Percentiles rank a stretch among this genome's conserved stretches.
Conservation (phyloP, 1,140 invertebrate genomes). For the Drosophila kohkoa region DNA sequence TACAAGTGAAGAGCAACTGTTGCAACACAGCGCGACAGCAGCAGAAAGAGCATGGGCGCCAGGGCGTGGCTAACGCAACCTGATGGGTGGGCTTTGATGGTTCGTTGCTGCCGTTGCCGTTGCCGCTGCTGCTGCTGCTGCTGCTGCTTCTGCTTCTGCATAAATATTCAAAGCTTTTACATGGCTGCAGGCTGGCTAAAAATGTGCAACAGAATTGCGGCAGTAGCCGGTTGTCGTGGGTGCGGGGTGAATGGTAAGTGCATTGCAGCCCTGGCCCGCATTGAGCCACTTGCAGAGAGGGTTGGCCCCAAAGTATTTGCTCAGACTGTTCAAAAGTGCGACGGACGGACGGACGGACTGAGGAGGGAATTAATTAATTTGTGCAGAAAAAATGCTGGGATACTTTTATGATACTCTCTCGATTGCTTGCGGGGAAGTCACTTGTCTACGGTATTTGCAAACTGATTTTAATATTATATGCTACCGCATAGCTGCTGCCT, state of each 20-base stretch:
- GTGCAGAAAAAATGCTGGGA: conserved; percentile 11
- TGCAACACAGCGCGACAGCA: conserved; percentile 51
- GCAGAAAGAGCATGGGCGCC: conserved; percentile 6
- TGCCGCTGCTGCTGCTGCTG: conserved; percentile 61
- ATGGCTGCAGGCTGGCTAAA: conserved; percentile 81
- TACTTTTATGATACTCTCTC: conserved; percentile 5
- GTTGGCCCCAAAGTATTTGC: conserved; percentile 34
- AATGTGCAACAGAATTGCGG: conserved; percentile 71
- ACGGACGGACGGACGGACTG: conserved; percentile 34
- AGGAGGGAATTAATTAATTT: conserved; percentile 35
- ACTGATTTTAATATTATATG: not conserved
- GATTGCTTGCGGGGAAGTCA: conserved; percentile 1
- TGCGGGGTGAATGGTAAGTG: conserved; percentile 14
- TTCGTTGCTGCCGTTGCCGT: conserved; percentile 30
- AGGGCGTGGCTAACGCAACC: conserved; percentile 31
- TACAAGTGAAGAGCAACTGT: conserved; percentile 80
- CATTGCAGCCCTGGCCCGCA: conserved; percentile 43
- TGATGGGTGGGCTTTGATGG: conserved; percentile 48
- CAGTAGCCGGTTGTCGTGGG: conserved; percentile 1
- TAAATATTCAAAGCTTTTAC: conserved; percentile 82
- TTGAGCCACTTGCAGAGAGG: conserved; percentile 62
- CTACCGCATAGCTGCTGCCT: not conserved
- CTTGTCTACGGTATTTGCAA: not conserved
- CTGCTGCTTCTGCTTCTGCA: conserved; percentile 60
- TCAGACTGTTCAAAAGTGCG: conserved; percentile 17